A percentile compares a stretch with the other conserved stretches of the same genome.
Conservation (phyloP, 2,888 invertebrate species). For the Drepana falcataria region DNA sequence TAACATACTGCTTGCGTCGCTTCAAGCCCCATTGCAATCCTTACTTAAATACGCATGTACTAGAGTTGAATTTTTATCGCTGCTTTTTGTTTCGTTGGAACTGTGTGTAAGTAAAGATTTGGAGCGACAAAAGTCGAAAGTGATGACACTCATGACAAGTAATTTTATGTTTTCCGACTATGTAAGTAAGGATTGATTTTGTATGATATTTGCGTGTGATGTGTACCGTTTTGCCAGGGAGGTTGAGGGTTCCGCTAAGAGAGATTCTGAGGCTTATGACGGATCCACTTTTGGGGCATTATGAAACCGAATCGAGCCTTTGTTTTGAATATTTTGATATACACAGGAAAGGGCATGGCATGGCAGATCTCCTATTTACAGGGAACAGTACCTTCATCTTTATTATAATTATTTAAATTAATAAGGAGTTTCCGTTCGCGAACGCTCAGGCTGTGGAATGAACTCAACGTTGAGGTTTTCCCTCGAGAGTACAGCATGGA, state of each 20-base stretch:
- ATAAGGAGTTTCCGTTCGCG: too few relatives aligned
- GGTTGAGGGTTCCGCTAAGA: conserved; percentile 50
- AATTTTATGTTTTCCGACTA: conserved; percentile 12
- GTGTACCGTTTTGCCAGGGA: conserved; percentile 27
- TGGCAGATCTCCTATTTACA: too few relatives aligned
- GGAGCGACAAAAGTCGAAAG: conserved; percentile 49
- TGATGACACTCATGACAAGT: conserved; percentile 16
- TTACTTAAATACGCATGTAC: not conserved
- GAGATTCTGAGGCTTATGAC: conserved; percentile 74
- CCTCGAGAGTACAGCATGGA: too few relatives aligned
- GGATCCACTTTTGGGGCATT: conserved; percentile 59
- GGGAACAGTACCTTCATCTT: too few relatives aligned
- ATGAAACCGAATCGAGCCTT: conserved; percentile 69
- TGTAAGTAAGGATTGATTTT: conserved; percentile 22
- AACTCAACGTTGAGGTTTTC: too few relatives aligned
- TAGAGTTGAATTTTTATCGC: conserved; percentile 16
- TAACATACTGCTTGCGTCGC: conserved; percentile 26
- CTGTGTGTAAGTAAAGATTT: conserved; percentile 32
- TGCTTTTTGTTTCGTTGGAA: conserved; percentile 19
- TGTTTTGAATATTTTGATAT: conserved; percentile 20
- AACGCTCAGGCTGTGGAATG: too few relatives aligned
- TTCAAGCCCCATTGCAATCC: conserved; percentile 9
- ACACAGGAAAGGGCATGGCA: too few relatives aligned
- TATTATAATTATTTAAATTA: too few relatives aligned
- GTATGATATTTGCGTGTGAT: conserved; percentile 7